phyloP scores from a whole-genome alignment of 2,888 invertebrate genomes.

The Chrysomela aeneicollis region DNA sequence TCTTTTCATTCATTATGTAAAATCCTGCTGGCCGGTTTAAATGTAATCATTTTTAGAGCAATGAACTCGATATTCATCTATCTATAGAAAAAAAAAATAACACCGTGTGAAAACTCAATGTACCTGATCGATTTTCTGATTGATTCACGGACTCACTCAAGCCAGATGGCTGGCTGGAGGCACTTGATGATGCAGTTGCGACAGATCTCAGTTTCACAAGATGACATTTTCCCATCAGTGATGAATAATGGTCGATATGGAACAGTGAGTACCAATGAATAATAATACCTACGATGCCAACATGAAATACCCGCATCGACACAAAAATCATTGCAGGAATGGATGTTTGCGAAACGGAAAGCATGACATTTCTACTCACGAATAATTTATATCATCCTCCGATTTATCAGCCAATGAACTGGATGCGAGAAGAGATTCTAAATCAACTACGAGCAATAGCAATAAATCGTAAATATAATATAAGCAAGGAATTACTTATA shows the following conservation, averaged over 20 bases:
- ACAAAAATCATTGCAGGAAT: neutral
- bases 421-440: neutral
- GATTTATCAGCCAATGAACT: neutral
- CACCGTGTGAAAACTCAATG: too few species aligned
- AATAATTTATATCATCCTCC: neutral
- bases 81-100: too few species aligned
- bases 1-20: too few species aligned
- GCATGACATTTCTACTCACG: neutral
- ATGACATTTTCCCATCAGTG: neutral
- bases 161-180: too few species aligned
- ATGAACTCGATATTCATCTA: too few species aligned
- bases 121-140: neutral
- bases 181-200: neutral
- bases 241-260: constrained; percentile 2
- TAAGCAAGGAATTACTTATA: too few species aligned
- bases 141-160: neutral
- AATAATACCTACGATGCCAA: neutral
- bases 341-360: constrained; percentile 5
- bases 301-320: neutral
- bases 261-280: neutral
- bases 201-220: neutral
- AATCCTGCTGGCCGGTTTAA: too few species aligned
- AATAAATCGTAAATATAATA: too few species aligned
- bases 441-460: neutral
- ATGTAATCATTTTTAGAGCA: too few species aligned